Percentiles rank a stretch among this genome's conserved stretches.
Evolutionary conservation across 1,140 invertebrate species (phyloP).

Genomic region (Temnothorax nylanderi): DNA sequence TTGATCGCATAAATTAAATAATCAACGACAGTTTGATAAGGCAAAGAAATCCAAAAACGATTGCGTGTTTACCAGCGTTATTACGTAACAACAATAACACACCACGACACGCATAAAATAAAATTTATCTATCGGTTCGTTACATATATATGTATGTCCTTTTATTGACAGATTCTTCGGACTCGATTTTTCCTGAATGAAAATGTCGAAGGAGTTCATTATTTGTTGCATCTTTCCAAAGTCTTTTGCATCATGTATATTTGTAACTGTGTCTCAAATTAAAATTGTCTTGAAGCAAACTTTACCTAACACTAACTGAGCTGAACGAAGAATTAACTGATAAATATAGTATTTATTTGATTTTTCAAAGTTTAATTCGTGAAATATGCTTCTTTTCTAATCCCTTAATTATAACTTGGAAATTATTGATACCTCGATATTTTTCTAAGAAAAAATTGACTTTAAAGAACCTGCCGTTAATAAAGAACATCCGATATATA

Average conservation of each 20-base stretch:
- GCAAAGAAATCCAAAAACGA: constrained; percentile 27
- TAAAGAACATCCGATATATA: background rate
- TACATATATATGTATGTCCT: background rate
- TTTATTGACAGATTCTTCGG: background rate
- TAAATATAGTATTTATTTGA: background rate
- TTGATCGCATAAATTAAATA: constrained; percentile 20
- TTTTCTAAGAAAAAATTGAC: background rate
- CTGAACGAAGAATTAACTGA: background rate
- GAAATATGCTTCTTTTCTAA: background rate
- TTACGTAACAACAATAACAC: constrained; percentile 31
- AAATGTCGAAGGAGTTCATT: background rate
- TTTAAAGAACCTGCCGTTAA: background rate
- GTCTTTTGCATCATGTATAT: background rate
- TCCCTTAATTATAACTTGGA: background rate
- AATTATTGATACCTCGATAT: background rate
- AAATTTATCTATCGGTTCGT: background rate
- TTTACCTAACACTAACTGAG: background rate
- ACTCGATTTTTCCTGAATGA: background rate
- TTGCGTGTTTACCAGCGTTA: constrained; percentile 52
- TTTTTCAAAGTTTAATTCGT: background rate
- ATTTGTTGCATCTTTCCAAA: background rate
- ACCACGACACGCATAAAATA: background rate
- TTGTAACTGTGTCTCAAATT: background rate
- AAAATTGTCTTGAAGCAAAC: background rate
- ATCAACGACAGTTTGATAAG: constrained; percentile 42